Base-by-base conservation (phyloP, 1,140 invertebrate genomes). In the Drosophila burlai region DNA sequence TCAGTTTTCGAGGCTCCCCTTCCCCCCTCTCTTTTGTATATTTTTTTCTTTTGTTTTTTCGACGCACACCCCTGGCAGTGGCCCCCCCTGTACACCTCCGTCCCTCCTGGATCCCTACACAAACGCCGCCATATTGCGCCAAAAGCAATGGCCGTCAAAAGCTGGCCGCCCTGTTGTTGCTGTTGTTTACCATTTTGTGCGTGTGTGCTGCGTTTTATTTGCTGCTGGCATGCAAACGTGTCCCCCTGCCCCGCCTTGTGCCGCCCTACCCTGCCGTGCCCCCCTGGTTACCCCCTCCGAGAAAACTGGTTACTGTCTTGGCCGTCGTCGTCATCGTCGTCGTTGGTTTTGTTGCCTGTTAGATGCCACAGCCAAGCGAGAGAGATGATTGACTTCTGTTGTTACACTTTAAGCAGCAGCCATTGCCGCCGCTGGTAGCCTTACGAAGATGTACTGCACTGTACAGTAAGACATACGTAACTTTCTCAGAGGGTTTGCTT, bases 181-280 rank as follows among this genome's bases (percentile, higher is more conserved):
- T 82, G 57, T 50, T 80, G 67, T 80, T 81, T 84, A 81, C 71
- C 84, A 87, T 80, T 87, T 82, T 90, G 81, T 90, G 86, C 86
- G 85, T 89, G 81, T 62, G 46, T 80, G 55, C 60, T 81, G 68
- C 60, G 40, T 91, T 83, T 91, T 91, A 91, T 91, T 91, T 89
- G 76, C 89, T 84, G 73, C 58, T 79, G 69, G 81, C 89, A 91
- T 91, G 89, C 89, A 75, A 90, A 78, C 81, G 47, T 84, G 52
- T 57, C 40, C 62, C 63, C 50, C 36, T 49, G 50, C 46, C 52
- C 49, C 47, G 13, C 52, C 65, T 40, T 59, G 29, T 49, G 40
- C 47, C 38, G 15, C 31, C 50, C 40, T 11, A n/a, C 21, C n/a
- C 18, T 16, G 38, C 16, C 42, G 55, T 2, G 21, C 21, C 21